Evolutionary conservation across 2,113 vertebrate genomes (phyloP).

Genomic region (Polyodon spathula): DNA sequence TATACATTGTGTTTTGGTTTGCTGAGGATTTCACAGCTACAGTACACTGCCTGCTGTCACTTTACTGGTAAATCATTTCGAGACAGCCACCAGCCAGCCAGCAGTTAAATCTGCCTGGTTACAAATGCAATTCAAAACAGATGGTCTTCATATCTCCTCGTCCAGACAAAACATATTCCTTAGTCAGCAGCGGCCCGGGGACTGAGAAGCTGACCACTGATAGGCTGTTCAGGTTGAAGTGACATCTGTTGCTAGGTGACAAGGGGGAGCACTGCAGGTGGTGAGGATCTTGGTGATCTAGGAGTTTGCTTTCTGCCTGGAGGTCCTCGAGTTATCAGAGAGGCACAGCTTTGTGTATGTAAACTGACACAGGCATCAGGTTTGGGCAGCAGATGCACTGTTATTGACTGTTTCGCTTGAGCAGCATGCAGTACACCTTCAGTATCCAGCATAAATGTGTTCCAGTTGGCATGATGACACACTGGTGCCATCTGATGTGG

Average conservation of each 20-base stretch:
- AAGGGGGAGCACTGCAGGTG: not conserved
- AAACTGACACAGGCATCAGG: no score
- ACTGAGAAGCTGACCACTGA: constrained; percentile 11
- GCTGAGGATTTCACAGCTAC: no score
- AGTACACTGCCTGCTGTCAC: no score
- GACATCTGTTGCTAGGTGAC: constrained; percentile 6
- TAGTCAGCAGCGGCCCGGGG: constrained; percentile 31
- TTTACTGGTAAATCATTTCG: constrained; percentile 22
- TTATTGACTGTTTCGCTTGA: no score
- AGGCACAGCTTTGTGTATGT: no score
- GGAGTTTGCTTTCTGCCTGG: not conserved
- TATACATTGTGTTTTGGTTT: no score
- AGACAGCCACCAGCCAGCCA: constrained; percentile 24
- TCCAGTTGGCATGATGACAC: no score
- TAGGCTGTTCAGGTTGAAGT: constrained; percentile 5
- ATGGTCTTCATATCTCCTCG: constrained; percentile 34
- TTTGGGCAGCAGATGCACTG: no score
- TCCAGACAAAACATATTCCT: constrained; percentile 32
- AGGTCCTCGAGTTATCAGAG: not conserved
- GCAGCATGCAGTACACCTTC: no score
- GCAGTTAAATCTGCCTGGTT: constrained; percentile 26
- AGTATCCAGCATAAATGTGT: no score
- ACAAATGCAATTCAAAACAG: constrained; percentile 29
- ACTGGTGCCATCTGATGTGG: no score
- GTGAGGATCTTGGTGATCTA: not conserved